Conservation (phyloP, 1,140 invertebrate species). For the Polypedilum vanderplanki region DNA sequence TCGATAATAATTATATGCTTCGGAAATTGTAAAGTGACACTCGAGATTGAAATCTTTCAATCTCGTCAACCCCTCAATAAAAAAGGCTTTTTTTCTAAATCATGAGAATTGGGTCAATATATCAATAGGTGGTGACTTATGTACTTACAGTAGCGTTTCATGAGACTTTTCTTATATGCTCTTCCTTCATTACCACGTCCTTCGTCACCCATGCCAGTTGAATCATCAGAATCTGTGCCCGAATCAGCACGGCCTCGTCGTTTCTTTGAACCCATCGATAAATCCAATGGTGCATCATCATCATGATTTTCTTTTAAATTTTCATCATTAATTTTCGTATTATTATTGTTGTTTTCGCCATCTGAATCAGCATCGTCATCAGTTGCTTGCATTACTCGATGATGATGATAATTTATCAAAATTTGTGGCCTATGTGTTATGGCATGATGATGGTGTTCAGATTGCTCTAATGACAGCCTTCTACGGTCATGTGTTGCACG, state of each 20-base stretch:
- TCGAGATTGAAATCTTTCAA: background rate
- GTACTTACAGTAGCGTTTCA: conserved; percentile 83
- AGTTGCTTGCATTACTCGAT: too few relatives aligned
- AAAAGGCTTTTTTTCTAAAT: background rate
- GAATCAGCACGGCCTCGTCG: conserved; percentile 52
- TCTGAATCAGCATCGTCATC: background rate
- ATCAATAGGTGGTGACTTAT: background rate
- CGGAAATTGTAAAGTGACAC: conserved; percentile 11
- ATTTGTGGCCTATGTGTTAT: conserved; percentile 25
- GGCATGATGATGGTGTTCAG: conserved; percentile 23
- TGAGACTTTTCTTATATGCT: conserved; percentile 81
- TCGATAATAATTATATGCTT: conserved; percentile 14
- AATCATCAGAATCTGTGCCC: conserved; percentile 68
- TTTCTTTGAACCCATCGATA: conserved; percentile 47
- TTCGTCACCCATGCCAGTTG: conserved; percentile 49
- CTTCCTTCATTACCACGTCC: conserved; percentile 52
- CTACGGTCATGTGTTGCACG: background rate
- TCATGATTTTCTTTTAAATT: conserved; percentile 34
- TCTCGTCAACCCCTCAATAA: background rate
- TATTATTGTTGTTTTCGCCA: conserved; percentile 27
- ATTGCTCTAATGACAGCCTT: conserved; percentile 1
- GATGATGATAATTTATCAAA: conserved; percentile 15
- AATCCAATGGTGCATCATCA: conserved; percentile 52
- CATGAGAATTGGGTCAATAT: conserved; percentile 23
- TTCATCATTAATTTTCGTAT: background rate